Percentiles rank a stretch among this genome's conserved stretches.
Evolutionary conservation across 2,113 vertebrate species (phyloP).

Genomic region (Mesocricetus auratus): DNA sequence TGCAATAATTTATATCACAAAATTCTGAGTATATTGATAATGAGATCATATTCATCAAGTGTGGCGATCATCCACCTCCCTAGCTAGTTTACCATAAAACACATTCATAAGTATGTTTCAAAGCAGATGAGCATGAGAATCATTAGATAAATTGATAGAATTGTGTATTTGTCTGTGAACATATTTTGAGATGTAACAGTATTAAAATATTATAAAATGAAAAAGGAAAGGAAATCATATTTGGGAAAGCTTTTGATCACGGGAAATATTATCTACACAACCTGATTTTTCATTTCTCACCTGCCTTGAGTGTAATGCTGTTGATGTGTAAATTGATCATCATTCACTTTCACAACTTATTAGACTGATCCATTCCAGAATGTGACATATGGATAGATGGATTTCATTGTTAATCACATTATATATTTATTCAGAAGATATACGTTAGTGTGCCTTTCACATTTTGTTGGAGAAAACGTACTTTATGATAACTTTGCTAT

Average conservation of each 20-base stretch:
- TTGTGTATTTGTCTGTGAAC: neutral
- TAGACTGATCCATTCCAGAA: neutral
- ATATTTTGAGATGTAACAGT: slow-evolving; percentile 51
- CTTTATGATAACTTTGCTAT: neutral
- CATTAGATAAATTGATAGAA: neutral
- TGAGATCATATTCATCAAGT: slow-evolving; percentile 30
- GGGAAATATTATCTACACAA: neutral
- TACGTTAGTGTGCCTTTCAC: neutral
- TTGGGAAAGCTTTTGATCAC: neutral
- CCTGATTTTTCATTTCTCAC: neutral
- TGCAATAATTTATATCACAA: neutral
- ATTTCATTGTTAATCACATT: neutral
- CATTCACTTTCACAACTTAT: neutral
- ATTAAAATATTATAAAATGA: slow-evolving; percentile 35
- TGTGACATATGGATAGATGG: neutral
- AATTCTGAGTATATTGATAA: neutral
- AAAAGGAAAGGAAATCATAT: neutral
- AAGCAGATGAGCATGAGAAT: neutral
- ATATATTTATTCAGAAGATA: neutral
- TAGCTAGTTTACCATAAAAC: neutral
- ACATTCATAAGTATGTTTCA: neutral
- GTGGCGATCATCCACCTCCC: neutral
- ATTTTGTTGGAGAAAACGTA: slow-evolving; percentile 13
- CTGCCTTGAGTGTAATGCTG: neutral
- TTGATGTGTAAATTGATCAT: neutral